Evolutionary conservation across 92 coral and sea anemone species (phyloP), one percentile per base, ranked within the genome.

Genomic region (Meandrina meandrites): DNA sequence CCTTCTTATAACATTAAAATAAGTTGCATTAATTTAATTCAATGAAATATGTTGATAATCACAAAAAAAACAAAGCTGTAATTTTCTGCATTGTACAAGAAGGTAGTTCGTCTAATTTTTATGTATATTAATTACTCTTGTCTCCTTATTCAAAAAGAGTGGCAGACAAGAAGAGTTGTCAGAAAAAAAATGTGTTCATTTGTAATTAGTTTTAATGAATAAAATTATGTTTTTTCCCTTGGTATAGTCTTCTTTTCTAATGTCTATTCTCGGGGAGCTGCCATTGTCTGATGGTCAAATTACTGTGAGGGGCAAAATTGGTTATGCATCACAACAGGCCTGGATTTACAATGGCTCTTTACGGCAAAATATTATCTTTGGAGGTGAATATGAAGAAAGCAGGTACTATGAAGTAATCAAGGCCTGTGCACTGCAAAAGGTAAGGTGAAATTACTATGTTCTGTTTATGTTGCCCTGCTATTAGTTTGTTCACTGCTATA

Each of bases 251-350:
- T 94, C 98, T 42, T 72, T 94, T 17, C 87, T 94, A 32, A 92
- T 92, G 95, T 77, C 94, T 14, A 92, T 94, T 31, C 90, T 94
- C 66, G 98, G 98, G 45, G 98, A 94, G 81, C 89, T 94, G 10
- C 98, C 94, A 9, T 69, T 92, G 74, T 50, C 88, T 56, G 77
- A 91, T 71, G 98, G 98, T 35, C 69, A 88, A 11, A 94, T 94
- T 78, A 88, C 82, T 51, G 92, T 92, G 58, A 88, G 87, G 81
- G 98, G 98, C 79, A 92, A 88, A 77, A 86, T 91, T 34, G 98
- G 92, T 31, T 94, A 92, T 86, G 95, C 94, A 18, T 94, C 98
- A 16, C 98, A 94, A 53, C 98, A 94, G 84, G 98, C 98, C 69
- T 94, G 98, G 98, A 88, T 94, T 88, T 94, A 88, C 89, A 94